Base-by-base conservation (phyloP, 2,113 vertebrate genomes). In the Nanorana parkeri region DNA sequence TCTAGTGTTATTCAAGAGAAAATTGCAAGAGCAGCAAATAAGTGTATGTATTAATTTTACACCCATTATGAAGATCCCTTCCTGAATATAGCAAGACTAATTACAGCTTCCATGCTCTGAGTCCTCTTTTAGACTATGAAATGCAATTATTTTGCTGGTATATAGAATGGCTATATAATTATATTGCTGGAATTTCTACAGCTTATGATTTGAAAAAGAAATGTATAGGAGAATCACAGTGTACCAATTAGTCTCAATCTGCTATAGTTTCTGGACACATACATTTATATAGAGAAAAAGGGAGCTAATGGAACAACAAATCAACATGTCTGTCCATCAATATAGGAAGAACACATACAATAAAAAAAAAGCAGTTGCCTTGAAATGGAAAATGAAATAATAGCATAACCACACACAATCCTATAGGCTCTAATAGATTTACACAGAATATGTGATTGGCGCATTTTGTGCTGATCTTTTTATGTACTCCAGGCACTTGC, bases 121-220 rank as follows among this genome's bases (percentile, higher is more conserved):
- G 68, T 26, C 32, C 68, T 82, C 58, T 82, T 82, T 82, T 66
- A 67, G 69, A 55, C 80, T 75, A 56, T 58, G 71, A 66, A 64
- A 75, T 82, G 61, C 47, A 82, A 82, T 82, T 81, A 81, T 81
- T 82, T 75, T 75, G 80, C 69, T 66, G 80, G 58, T 67, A 82
- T 66, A 82, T 75, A 56, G 55, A 82, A 82, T 82, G 56, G 80
- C 69, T 67, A 36, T 75, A 82, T 82, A 64, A 82, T 82, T 82
- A 82, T 55, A 66, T 82, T 75, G 60, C 71, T 47, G 56, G 69
- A 64, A 74, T 66, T 81, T 69, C 69, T 54, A 74, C 66, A 64
- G 68, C 24, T 3, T 64, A 54, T 26, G 26, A 52, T 82, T n/a
- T 67, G 28, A 41, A 66, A 74, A 19, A 81, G 69, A 58, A 81